Evolutionary conservation across 2,113 vertebrate species (phyloP).

Genomic region (Vidua chalybeata): DNA sequence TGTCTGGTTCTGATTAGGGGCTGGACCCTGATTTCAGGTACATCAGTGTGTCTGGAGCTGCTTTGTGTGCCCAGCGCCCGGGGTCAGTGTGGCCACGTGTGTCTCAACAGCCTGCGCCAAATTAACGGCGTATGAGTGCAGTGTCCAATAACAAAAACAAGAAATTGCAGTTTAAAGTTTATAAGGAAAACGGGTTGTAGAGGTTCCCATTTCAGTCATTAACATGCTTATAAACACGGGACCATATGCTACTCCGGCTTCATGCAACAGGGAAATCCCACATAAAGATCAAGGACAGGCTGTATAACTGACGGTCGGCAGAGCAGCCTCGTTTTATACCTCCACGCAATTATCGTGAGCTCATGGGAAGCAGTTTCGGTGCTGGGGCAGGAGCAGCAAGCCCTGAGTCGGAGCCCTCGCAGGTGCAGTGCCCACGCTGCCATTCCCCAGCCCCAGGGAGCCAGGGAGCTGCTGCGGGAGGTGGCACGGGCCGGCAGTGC

Average conservation of each 20-base stretch:
- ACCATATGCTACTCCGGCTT: not conserved
- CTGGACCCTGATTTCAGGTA: not conserved
- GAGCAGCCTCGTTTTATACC: not conserved
- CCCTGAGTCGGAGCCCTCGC: accelerated
- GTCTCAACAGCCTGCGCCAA: accelerated
- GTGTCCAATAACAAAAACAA: not conserved
- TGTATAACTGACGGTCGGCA: accelerated
- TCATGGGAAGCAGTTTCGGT: accelerated
- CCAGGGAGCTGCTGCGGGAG: accelerated
- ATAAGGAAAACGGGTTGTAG: not conserved
- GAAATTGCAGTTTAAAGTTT: constrained; percentile 3
- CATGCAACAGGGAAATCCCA: not conserved
- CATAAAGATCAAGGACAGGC: constrained; percentile 1
- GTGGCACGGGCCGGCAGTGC: accelerated
- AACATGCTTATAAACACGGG: constrained; percentile 45
- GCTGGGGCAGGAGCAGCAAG: not conserved
- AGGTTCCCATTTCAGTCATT: constrained; percentile 24
- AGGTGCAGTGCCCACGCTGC: accelerated
- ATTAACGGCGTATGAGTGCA: not conserved
- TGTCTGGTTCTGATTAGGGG: not conserved
- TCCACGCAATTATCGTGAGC: accelerated
- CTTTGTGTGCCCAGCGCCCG: accelerated
- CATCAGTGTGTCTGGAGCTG: not conserved
- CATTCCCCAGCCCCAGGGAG: accelerated
- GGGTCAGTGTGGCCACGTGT: accelerated